Conservation (phyloP, 2,113 vertebrate species). For the Rhipidura dahli region DNA sequence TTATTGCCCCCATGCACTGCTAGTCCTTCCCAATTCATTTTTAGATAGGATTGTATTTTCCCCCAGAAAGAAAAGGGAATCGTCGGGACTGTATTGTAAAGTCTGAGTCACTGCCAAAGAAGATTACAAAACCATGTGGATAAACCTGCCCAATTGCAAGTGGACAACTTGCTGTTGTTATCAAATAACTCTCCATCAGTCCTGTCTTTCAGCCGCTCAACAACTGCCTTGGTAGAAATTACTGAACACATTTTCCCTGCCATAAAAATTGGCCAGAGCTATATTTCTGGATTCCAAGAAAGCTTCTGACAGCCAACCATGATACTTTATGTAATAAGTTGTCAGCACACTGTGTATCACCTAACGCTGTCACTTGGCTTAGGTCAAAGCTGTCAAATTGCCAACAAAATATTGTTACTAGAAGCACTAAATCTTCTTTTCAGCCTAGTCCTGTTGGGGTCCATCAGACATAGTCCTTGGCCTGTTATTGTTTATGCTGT, state of each 20-base stretch:
- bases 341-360: conserved; percentile 69
- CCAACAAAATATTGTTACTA: conserved; percentile 61
- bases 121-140: conserved; percentile 20
- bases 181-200: conserved; percentile 49
- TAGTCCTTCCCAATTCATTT: not conserved
- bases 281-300: conserved; percentile 76
- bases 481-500: conserved; percentile 44
- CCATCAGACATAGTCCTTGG: conserved; percentile 39
- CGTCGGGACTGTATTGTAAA: not conserved
- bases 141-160: conserved; percentile 23
- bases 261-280: conserved; percentile 72
- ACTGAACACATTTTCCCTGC: conserved; percentile 75
- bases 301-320: conserved; percentile 71
- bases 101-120: not conserved
- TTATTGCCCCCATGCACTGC: not conserved
- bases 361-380: conserved; percentile 64
- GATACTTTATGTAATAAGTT: conserved; percentile 66
- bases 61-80: not conserved
- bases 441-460: conserved; percentile 35
- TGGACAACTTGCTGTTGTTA: conserved; percentile 56
- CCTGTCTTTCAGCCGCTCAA: conserved; percentile 59
- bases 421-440: conserved; percentile 49
- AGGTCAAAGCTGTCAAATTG: conserved; percentile 63
- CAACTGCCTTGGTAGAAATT: conserved; percentile 74
- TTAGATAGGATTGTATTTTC: not conserved